phyloP scores from a whole-genome alignment of 2,888 invertebrate species.

The Hemithea aestivaria region DNA sequence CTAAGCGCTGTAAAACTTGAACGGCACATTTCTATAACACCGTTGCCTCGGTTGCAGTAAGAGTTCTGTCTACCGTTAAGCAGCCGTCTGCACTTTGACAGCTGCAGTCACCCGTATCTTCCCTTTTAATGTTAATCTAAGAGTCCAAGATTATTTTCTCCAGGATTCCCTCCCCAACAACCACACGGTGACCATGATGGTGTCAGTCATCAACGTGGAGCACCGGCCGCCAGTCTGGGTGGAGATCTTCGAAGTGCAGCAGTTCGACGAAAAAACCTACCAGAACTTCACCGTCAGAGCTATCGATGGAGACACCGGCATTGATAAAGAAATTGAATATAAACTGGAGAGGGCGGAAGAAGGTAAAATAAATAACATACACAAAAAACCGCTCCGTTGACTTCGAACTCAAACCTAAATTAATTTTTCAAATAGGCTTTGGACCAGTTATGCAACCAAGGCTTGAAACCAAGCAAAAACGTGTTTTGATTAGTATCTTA shows the following conservation, averaged over 20 bases:
- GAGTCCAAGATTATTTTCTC: neutral
- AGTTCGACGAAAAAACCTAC: slow-evolving; percentile 75
- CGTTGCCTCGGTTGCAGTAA: too few species aligned
- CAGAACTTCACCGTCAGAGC: slow-evolving; percentile 70
- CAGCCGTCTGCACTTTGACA: too few species aligned
- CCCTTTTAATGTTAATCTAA: too few species aligned
- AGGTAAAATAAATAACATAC: slow-evolving; percentile 38
- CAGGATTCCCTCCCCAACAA: slow-evolving; percentile 66
- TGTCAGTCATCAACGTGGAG: slow-evolving; percentile 79
- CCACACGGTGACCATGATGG: slow-evolving; percentile 66
- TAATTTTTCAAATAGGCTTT: too few species aligned
- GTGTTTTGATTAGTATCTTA: too few species aligned
- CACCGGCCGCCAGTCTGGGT: slow-evolving; percentile 80
- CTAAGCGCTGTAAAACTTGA: too few species aligned
- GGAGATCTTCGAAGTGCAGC: slow-evolving; percentile 74
- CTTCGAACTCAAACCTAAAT: slow-evolving; percentile 4
- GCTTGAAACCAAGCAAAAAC: too few species aligned
- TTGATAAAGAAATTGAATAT: slow-evolving; percentile 76
- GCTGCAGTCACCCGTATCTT: too few species aligned
- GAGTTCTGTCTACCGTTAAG: too few species aligned
- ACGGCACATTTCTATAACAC: too few species aligned
- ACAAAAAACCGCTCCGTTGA: slow-evolving; percentile 4
- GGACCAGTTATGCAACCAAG: too few species aligned
- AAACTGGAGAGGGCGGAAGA: slow-evolving; percentile 52
- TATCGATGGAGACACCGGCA: slow-evolving; percentile 81